Conservation (phyloP, 1,140 invertebrate genomes). For the Drosophila erecta region DNA sequence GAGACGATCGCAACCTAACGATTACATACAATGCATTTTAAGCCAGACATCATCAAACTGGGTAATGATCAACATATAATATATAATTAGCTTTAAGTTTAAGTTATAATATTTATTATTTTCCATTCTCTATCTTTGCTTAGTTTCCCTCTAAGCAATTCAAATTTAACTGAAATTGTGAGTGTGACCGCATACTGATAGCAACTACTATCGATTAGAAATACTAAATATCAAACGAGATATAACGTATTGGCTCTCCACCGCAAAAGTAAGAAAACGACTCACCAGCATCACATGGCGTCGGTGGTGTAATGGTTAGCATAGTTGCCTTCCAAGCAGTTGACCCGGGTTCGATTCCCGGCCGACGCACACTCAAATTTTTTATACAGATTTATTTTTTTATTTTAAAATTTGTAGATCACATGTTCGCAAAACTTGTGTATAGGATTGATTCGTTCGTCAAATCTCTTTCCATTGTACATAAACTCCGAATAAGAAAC, state of each 20-base stretch:
- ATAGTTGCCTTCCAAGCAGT: slow-evolving; percentile 97
- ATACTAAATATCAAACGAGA: neutral
- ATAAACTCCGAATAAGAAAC: slow-evolving; percentile 85
- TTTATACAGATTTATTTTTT: neutral
- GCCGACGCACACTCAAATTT: slow-evolving; percentile 73
- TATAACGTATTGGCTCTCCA: neutral
- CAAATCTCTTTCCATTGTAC: slow-evolving; percentile 86
- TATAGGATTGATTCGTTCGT: slow-evolving; percentile 85
- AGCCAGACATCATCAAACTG: no score
- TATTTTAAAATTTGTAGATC: slow-evolving; percentile 43
- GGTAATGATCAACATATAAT: no score
- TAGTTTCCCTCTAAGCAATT: neutral
- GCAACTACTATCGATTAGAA: neutral
- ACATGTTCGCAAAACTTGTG: slow-evolving; percentile 64
- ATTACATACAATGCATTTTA: no score
- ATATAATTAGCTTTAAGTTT: no score
- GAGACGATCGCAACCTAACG: no score
- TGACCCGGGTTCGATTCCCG: slow-evolving; percentile 98
- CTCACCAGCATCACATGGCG: slow-evolving; percentile 33
- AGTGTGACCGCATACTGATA: slow-evolving; percentile 9
- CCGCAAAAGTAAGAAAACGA: neutral
- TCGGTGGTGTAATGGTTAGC: slow-evolving; percentile 93
- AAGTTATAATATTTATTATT: no score
- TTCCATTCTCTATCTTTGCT: neutral
- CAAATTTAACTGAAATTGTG: slow-evolving; percentile 7